These are phyloP conservation scores for Pomacea canaliculata DNA, from an alignment of 2,888 invertebrate genomes.

Conservation along the genomic window DNA sequence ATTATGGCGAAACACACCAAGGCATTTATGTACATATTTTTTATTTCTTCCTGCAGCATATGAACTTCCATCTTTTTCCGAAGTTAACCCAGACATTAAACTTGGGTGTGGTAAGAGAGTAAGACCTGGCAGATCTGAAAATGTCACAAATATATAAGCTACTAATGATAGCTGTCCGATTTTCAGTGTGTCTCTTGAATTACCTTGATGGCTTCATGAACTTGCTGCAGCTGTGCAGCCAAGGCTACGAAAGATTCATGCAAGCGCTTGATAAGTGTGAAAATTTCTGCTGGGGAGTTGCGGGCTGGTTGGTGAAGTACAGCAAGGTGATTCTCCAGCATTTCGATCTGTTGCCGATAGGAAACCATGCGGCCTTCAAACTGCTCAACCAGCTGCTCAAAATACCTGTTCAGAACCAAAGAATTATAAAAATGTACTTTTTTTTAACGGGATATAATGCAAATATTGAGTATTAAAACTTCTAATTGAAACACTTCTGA, in stretches of 20 bases:
- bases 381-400: slow-evolving; percentile 78
- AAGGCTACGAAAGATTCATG: slow-evolving; percentile 89
- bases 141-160: too few relatives aligned
- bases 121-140: too few relatives aligned
- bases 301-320: slow-evolving; percentile 77
- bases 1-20: too few relatives aligned
- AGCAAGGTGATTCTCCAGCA: slow-evolving; percentile 80
- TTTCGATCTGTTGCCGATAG: slow-evolving; percentile 80
- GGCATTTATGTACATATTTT: too few relatives aligned
- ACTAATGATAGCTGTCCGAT: too few relatives aligned
- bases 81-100: too few relatives aligned
- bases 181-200: too few relatives aligned
- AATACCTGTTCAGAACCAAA: slow-evolving; percentile 70
- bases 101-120: too few relatives aligned
- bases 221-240: slow-evolving; percentile 87
- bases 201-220: slow-evolving; percentile 80
- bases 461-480: background rate
- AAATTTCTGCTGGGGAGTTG: slow-evolving; percentile 82
- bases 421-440: background rate
- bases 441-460: background rate
- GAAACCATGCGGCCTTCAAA: slow-evolving; percentile 80
- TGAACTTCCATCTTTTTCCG: too few relatives aligned
- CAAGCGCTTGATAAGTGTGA: slow-evolving; percentile 82
- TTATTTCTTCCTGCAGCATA: too few relatives aligned
- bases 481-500: too few relatives aligned